Base-by-base conservation (phyloP, 2,888 invertebrate species). In the Melinopterus prodromus region DNA sequence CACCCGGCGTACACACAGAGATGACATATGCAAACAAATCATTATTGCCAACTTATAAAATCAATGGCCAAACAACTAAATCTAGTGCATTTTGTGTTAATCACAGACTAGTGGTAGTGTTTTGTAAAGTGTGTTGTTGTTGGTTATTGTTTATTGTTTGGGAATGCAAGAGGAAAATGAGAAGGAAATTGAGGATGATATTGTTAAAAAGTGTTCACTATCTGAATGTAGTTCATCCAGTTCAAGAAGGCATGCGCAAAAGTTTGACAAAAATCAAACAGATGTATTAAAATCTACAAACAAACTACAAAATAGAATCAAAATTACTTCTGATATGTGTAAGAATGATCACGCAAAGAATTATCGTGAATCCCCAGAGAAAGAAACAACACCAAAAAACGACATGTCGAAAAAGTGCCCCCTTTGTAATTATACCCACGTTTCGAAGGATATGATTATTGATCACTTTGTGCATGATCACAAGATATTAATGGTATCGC, bases 101-200 rank as follows among this genome's bases (percentile, higher is more conserved):
- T 53, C 53, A 74, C 6, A 26, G 74, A 74, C 35, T 26, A 6
- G 16, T 26, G 74, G 37, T 6, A 16, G 15, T 26, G 26, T 15
- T 16, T 26, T 26, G 26, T 26, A 26, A 26, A 26, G 14, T 26
- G 0, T n/a, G 35, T 26, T 36, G 9, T 26, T 36, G 36, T 70
- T 76, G 76, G 78, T 78, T 75, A 75, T 76, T 75, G 53, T 79
- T 79, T 79, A 78, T 78, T 78, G 75, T 38, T 76, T 76, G 26
- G 12, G 1, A 53, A 53, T 53, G 53, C 53, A 53, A 53, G 38
- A 6, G 9, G 9, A 38, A 6, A 38, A 38, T 9, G 38, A 38
- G 38, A 53, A 53, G 12, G 12, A 9, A 9, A 53, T 9, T 12
- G 53, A 53, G 12, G 12, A 53, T 53, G 9, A 9, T 53, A 53